Evolutionary conservation across 2,888 invertebrate genomes (phyloP).

Genomic region (Oligia latruncula): DNA sequence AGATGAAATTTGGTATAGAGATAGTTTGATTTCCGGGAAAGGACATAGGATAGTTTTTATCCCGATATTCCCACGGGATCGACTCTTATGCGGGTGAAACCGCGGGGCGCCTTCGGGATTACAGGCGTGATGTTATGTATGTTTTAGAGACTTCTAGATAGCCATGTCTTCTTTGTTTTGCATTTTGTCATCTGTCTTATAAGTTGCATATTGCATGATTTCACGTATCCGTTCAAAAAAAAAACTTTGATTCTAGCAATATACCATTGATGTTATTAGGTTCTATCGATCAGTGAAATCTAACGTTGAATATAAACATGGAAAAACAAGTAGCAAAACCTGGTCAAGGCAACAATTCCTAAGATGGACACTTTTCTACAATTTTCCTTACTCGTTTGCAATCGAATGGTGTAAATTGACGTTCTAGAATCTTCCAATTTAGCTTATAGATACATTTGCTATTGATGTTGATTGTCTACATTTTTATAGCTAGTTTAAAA

Average conservation of each 20-base stretch:
- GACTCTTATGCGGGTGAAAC: too few species aligned
- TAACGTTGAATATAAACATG: slow-evolving; percentile 44
- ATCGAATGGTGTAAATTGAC: slow-evolving; percentile 24
- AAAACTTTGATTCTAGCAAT: not conserved
- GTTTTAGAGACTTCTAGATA: not conserved
- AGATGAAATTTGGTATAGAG: too few species aligned
- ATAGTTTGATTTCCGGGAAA: too few species aligned
- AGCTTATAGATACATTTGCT: not conserved
- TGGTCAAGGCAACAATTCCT: slow-evolving; percentile 49
- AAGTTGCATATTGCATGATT: not conserved
- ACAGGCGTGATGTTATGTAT: too few species aligned
- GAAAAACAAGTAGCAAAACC: slow-evolving; percentile 50
- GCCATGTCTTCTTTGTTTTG: not conserved
- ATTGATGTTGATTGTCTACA: not conserved
- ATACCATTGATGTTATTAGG: slow-evolving; percentile 30
- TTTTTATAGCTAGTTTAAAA: not conserved
- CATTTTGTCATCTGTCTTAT: not conserved
- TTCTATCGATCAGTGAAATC: slow-evolving; percentile 58
- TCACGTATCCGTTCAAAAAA: not conserved
- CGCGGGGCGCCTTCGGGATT: too few species aligned
- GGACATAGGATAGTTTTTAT: too few species aligned
- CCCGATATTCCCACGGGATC: too few species aligned
- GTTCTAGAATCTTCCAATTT: slow-evolving; percentile 17
- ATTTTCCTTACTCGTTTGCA: slow-evolving; percentile 52
- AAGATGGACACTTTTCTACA: slow-evolving; percentile 64